These are phyloP conservation scores for Ichneumoninae sp. DNA, from an alignment of 2,888 invertebrate genomes.

Conservation along the genomic window DNA sequence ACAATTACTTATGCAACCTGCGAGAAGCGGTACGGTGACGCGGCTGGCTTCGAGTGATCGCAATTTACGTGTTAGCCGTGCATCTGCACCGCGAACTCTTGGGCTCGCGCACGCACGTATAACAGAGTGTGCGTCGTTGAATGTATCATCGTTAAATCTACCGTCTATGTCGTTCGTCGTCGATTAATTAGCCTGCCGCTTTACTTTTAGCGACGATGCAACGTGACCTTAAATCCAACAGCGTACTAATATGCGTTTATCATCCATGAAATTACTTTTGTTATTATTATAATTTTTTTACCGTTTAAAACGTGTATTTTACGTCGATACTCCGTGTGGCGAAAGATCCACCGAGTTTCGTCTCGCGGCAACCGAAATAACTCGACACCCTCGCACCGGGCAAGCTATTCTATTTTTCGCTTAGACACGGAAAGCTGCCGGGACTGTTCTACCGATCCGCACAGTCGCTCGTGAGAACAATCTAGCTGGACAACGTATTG, in stretches of 20 bases:
- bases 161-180: conserved; percentile 9
- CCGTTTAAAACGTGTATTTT: conserved; percentile 11
- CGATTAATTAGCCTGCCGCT: conserved; percentile 32
- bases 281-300: neutral
- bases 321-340: conserved; percentile 1
- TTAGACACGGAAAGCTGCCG: conserved; percentile 52
- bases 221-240: neutral
- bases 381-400: conserved; percentile 65
- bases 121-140: neutral
- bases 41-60: conserved; percentile 28
- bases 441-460: conserved; percentile 33
- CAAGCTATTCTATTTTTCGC: conserved; percentile 67
- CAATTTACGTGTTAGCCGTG: conserved; percentile 62
- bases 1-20: conserved; percentile 81
- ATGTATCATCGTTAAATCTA: conserved; percentile 16
- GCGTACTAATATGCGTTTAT: neutral
- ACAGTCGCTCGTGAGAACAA: neutral
- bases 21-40: conserved; percentile 53
- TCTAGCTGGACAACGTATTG: conserved; percentile 1
- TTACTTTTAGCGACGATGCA: neutral
- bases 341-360: conserved; percentile 31
- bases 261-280: neutral
- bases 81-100: conserved; percentile 50
- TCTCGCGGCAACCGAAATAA: conserved; percentile 62
- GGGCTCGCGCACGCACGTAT: conserved; percentile 18